These are phyloP conservation scores for Drosophila rhopaloa DNA, from an alignment of 1,140 invertebrate genomes.

Conservation along the genomic window DNA sequence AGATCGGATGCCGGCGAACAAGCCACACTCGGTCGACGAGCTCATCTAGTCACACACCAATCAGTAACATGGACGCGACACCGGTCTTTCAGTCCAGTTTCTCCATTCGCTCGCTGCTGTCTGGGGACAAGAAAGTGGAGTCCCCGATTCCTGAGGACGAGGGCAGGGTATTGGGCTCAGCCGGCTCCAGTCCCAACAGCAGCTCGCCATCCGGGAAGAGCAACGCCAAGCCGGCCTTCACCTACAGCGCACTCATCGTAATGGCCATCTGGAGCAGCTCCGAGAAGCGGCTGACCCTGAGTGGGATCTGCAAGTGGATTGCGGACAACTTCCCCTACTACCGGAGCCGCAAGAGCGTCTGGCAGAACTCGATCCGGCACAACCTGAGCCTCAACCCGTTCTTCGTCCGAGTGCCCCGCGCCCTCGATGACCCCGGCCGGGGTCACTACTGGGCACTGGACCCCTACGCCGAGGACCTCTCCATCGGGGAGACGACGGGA, in stretches of 20 bases:
- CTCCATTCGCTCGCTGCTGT: conserved; percentile 59
- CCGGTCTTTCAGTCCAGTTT: conserved; percentile 64
- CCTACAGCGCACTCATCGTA: conserved; percentile 98
- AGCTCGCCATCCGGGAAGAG: background rate
- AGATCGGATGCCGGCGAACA: background rate
- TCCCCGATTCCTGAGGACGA: conserved; percentile 44
- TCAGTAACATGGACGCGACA: conserved; percentile 38
- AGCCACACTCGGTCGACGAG: conserved; percentile 29
- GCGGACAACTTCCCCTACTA: conserved; percentile 95
- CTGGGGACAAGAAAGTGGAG: background rate
- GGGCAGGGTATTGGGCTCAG: background rate
- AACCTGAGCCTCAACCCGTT: conserved; percentile 88
- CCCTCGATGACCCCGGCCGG: conserved; percentile 72
- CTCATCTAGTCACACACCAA: conserved; percentile 13
- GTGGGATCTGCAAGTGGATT: conserved; percentile 95
- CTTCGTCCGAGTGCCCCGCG: conserved; percentile 70
- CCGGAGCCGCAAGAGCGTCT: conserved; percentile 96
- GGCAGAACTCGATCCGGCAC: conserved; percentile 99
- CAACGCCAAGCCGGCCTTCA: conserved; percentile 90
- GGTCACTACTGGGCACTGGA: conserved; percentile 79
- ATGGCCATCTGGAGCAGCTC: conserved; percentile 98
- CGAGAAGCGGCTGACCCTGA: conserved; percentile 92
- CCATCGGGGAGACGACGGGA: conserved; percentile 73
- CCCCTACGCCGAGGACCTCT: conserved; percentile 72
- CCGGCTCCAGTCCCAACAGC: background rate